Base-by-base conservation (phyloP, 53 echinoderm and acorn worm genomes). In the Echinometra lucunter region DNA sequence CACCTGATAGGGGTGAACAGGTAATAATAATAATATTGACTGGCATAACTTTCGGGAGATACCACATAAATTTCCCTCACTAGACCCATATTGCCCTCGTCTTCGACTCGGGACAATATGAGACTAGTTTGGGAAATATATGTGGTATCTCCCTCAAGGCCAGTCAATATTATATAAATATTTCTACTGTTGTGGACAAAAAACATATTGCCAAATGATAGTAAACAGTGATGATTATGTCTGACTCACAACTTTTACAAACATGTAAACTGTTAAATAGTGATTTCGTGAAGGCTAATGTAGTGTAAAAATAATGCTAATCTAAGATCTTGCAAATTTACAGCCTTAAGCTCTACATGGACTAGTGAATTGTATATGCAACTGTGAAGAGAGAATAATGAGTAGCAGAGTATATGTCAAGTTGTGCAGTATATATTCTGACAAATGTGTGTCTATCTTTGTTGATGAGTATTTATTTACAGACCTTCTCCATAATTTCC, bases 401-500 rank as follows among this genome's bases (percentile, higher is more conserved):
- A 85, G 27, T 49, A 49, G 12, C 6, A 6, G 9, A 19, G 44
- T 81, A 0, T 47, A 83, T 15, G 25, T 49, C 28, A n/a, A 85
- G n/a, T 49, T 42, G 85, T 85, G 85, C 27, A 25, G 49, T 45
- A 85, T 47, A 49, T 85, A 12, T 30, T 11, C 49, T n/a, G 15
- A 49, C 49, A 47, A 30, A 85, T 85, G 12, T 85, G 49, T 85
- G 28, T 53, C 47, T 49, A n/a, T 85, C 28, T 85, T 47, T 85
- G 28, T 85, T 9, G 81, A 47, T 85, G 28, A 10, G 49, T 38
- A 58, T 58, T 37, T 38, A 58, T 58, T 37, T 89, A 89, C 89
- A 58, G 89, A 89, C 89, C 89, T 89, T 89, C 25, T 89, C 89
- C 89, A 89, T 89, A 34, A 89, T 89, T 89, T 17, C 0, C 89